Evolutionary conservation across 2,888 invertebrate genomes (phyloP).

Genomic region (Meliscaeva auricollis): DNA sequence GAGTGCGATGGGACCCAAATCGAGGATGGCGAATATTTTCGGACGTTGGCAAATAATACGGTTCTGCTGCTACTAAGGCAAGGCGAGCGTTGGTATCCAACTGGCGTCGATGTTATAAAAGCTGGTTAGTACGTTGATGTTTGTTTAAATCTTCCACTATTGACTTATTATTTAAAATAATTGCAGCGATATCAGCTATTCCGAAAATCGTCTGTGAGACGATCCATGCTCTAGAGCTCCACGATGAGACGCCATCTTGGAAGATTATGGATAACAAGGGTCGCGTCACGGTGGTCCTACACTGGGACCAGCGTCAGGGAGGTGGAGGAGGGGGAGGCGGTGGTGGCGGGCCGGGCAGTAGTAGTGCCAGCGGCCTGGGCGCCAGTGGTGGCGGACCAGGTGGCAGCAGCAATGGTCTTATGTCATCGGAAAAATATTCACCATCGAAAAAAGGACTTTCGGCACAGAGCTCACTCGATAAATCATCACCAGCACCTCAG

Average conservation of each 20-base stretch:
- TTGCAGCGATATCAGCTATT: slow-evolving; percentile 96
- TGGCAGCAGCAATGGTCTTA: slow-evolving; percentile 81
- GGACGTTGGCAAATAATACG: slow-evolving; percentile 95
- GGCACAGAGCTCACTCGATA: slow-evolving; percentile 88
- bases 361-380: slow-evolving; percentile 79
- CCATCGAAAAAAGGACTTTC: slow-evolving; percentile 85
- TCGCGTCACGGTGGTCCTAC: slow-evolving; percentile 97
- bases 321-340: slow-evolving; percentile 84
- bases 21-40: slow-evolving; percentile 98
- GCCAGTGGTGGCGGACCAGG: slow-evolving; percentile 80
- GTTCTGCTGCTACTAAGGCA: slow-evolving; percentile 94
- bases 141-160: background rate
- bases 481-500: slow-evolving; percentile 85
- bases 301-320: slow-evolving; percentile 96
- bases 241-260: slow-evolving; percentile 98
- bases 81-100: slow-evolving; percentile 97
- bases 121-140: slow-evolving; percentile 89
- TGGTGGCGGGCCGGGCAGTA: slow-evolving; percentile 81
- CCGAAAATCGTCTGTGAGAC: slow-evolving; percentile 99
- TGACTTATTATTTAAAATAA: background rate
- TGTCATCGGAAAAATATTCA: slow-evolving; percentile 84
- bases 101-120: slow-evolving; percentile 96
- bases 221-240: slow-evolving; percentile 96
- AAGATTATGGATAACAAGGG: slow-evolving; percentile 99
- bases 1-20: slow-evolving; percentile 98